Conservation (phyloP, 1,140 invertebrate species). For the Scaptomyza graminum region DNA sequence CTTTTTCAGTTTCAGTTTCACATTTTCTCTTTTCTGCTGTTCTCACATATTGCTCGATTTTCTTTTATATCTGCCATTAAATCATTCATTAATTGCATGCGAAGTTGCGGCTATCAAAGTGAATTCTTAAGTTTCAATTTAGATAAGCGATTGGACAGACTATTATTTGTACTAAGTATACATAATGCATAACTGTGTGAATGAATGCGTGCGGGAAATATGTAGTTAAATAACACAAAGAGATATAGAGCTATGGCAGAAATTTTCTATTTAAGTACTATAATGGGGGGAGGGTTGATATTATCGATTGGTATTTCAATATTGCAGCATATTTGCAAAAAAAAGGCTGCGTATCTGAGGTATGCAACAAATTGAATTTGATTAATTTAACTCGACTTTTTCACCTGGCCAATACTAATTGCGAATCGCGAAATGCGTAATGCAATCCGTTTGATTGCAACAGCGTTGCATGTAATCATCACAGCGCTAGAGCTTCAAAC, state of each 20-base stretch:
- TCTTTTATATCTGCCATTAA: no score
- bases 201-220: neutral
- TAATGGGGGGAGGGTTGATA: neutral
- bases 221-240: neutral
- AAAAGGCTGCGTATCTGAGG: neutral
- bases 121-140: neutral
- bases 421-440: constrained; percentile 53
- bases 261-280: no score
- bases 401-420: constrained; percentile 49
- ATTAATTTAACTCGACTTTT: constrained; percentile 44
- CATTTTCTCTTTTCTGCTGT: neutral
- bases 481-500: neutral
- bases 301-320: constrained; percentile 19
- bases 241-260: no score
- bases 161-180: no score
- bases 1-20: neutral
- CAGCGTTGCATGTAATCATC: neutral
- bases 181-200: neutral
- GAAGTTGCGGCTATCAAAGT: neutral
- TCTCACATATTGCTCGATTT: neutral
- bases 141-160: no score
- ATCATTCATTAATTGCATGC: neutral
- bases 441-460: constrained; percentile 40
- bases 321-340: no score
- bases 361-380: constrained; percentile 51